Evolutionary conservation across 2,113 vertebrate genomes (phyloP), one percentile per base, ranked within the genome.

Genomic region (Poeciliopsis retropinna): DNA sequence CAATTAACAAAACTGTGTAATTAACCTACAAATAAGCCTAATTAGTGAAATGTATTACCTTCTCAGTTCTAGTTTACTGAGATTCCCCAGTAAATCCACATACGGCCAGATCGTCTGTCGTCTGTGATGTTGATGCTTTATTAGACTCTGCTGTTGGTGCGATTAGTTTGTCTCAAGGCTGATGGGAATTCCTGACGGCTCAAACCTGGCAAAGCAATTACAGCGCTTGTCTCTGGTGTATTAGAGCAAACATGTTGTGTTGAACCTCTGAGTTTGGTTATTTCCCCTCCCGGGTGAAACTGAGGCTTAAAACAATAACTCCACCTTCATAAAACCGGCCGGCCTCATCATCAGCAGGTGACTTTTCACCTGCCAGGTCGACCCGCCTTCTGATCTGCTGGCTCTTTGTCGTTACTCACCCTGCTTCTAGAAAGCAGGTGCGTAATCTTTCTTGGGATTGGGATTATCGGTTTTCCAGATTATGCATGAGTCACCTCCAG

Each of bases 101-200:
- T 51, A 51, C 68, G 70, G 85, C 63, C 73, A 76, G 73, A 82
- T 83, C 76, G 76, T 77, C 39, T 61, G 17, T 28, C 73, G 78
- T 25, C 60, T 87, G 13, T 74, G 72, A 47, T n/a, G 57, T n/a
- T 51, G 67, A 67, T 72, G 63, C 64, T 92, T 93, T 69, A 72
- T 94, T 93, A 89, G 39, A 80, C 88, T 85, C 81, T 5, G 60
- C 88, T 89, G 86, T 84, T 88, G 74, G 83, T 67, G 86, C 31
- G 2, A 84, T 63, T 71, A 1, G 12, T 70, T 86, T 84, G 81
- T 82, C 34, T 37, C 10, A 11, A 37, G 10, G 10, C 34, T 11
- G 34, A 37, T 37, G 34, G 34, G 34, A 37, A 37, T 37, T 37
- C 34, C 34, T 37, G 34, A 11, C 10, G 34, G 10, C 34, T 37